phyloP scores from a whole-genome alignment of 2,113 vertebrate species.

The Rhagologus leucostigma region DNA sequence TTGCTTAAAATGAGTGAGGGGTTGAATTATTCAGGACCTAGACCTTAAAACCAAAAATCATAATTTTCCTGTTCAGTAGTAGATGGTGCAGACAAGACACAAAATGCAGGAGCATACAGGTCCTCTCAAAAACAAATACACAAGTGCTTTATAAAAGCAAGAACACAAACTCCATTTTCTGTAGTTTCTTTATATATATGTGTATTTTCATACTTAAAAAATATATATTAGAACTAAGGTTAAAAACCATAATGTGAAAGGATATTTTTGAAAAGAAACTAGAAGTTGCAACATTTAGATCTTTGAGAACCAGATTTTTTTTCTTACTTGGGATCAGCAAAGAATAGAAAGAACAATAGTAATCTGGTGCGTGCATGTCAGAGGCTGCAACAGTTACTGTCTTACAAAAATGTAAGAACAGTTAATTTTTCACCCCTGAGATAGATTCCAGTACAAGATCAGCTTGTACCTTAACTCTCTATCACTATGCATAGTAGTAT shows the following conservation, averaged over 20 bases:
- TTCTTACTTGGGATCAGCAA: background rate
- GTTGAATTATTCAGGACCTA: background rate
- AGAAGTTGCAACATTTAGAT: background rate
- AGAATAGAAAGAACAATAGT: background rate
- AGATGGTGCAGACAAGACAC: background rate
- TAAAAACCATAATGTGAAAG: background rate
- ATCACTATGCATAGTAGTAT: rapidly evolving
- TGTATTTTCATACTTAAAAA: background rate
- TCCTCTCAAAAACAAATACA: background rate
- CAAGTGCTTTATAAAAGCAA: background rate
- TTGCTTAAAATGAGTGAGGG: background rate
- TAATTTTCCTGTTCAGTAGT: background rate
- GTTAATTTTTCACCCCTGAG: background rate
- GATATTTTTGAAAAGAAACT: background rate
- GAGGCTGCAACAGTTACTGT: background rate
- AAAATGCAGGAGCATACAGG: background rate
- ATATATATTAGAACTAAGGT: background rate
- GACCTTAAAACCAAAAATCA: background rate
- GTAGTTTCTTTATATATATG: background rate
- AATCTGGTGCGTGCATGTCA: background rate
- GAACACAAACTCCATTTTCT: background rate
- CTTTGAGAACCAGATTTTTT: background rate
- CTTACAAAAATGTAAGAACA: background rate
- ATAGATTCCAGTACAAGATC: background rate
- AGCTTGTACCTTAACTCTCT: background rate